phyloP scores from a whole-genome alignment of 2,113 vertebrate genomes.

The Struthio camelus region DNA sequence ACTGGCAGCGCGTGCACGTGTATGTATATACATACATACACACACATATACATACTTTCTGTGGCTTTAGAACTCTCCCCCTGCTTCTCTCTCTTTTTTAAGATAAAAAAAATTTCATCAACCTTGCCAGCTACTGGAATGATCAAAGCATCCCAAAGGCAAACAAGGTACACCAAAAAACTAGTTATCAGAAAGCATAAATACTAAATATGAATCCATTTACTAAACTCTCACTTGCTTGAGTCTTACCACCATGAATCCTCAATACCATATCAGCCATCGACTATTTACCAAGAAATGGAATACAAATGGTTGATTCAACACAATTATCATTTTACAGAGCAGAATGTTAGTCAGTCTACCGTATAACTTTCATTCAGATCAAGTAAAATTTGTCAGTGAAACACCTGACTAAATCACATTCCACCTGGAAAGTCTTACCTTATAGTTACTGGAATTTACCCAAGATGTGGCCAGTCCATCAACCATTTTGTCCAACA shows the following conservation, averaged over 20 bases:
- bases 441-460: constrained; percentile 99
- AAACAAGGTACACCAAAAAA: neutral
- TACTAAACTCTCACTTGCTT: neutral
- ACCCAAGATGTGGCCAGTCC: constrained; percentile 96
- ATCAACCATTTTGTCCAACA: constrained; percentile 96
- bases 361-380: neutral
- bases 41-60: neutral
- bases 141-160: neutral
- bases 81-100: too few relatives aligned
- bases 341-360: neutral
- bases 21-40: neutral
- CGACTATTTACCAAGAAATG: neutral
- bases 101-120: neutral
- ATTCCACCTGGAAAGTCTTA: constrained; percentile 67
- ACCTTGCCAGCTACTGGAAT: neutral
- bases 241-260: neutral
- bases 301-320: neutral
- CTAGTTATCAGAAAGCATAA: neutral
- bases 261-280: neutral
- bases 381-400: neutral
- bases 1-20: neutral
- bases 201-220: neutral
- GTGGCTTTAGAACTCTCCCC: neutral
- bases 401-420: neutral
- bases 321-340: neutral